These are phyloP conservation scores for Mesocentrotus franciscanus DNA, from an alignment of 53 echinoderm and acorn worm genomes.

Conservation along the genomic window DNA sequence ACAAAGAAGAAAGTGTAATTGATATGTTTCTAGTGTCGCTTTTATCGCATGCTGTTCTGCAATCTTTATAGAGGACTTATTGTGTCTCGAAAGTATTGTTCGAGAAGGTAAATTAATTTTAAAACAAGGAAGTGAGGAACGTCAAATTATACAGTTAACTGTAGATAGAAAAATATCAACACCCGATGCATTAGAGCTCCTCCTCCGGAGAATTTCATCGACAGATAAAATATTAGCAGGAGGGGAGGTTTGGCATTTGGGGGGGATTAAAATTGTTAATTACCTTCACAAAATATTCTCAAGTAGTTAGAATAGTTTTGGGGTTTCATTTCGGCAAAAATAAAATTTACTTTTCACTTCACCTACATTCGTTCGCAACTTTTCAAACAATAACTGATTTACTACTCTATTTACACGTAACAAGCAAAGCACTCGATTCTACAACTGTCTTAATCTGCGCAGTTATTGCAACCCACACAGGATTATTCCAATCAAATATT, in stretches of 20 bases:
- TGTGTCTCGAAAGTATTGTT: constrained; percentile 13
- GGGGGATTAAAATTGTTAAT: not conserved
- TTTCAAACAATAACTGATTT: too few species aligned
- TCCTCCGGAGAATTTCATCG: too few species aligned
- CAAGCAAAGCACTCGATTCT: too few species aligned
- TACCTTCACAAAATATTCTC: not conserved
- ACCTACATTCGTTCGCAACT: too few species aligned
- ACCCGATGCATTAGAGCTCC: too few species aligned
- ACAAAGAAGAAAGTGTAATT: not conserved
- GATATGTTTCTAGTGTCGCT: not conserved
- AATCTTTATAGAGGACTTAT: constrained; percentile 13
- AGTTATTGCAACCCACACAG: not conserved
- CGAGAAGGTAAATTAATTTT: not conserved
- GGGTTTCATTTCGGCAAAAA: too few species aligned
- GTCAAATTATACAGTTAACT: not conserved
- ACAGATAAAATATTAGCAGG: too few species aligned
- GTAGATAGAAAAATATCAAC: too few species aligned
- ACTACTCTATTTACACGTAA: too few species aligned
- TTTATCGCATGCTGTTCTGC: not conserved
- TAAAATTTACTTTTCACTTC: too few species aligned
- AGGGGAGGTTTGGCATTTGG: too few species aligned
- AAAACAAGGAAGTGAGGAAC: constrained; percentile 11
- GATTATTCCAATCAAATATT: not conserved
- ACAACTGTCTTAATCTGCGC: not conserved
- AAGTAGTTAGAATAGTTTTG: not conserved